Percentiles rank a stretch among this genome's conserved stretches.
Evolutionary conservation across 1,140 invertebrate genomes (phyloP).

Genomic region (Sitobion miscanthi): DNA sequence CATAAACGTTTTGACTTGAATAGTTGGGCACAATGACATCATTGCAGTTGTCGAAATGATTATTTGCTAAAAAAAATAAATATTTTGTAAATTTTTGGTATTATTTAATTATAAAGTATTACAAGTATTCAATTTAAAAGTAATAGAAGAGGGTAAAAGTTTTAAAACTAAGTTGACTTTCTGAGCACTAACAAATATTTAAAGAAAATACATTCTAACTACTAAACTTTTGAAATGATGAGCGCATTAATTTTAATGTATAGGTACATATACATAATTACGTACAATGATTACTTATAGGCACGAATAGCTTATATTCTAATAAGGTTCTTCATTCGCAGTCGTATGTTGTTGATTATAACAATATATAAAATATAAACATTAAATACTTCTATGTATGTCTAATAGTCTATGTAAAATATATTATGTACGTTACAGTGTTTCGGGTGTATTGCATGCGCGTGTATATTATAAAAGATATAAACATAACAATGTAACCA

Average conservation of each 20-base stretch:
- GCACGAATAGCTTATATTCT: not conserved
- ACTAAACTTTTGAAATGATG: not conserved
- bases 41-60: not conserved
- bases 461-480: not conserved
- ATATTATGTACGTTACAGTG: not conserved
- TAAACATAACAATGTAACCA: not conserved
- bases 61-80: not conserved
- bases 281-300: not conserved
- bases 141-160: not conserved
- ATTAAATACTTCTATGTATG: not conserved
- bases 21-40: not conserved
- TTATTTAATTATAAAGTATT: conserved; percentile 6
- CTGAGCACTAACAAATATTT: not conserved
- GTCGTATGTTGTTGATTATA: not conserved
- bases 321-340: not conserved
- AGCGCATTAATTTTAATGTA: not conserved
- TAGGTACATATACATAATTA: not conserved
- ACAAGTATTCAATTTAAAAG: not conserved
- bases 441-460: not conserved
- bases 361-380: not conserved
- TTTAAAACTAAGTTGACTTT: not conserved
- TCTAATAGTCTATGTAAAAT: not conserved
- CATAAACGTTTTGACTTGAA: not conserved
- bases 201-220: not conserved
- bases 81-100: not conserved